A percentile compares a stretch with the other conserved stretches of the same genome.
Conservation (phyloP, 2,113 vertebrate genomes). For the Corythornis vintsioides region DNA sequence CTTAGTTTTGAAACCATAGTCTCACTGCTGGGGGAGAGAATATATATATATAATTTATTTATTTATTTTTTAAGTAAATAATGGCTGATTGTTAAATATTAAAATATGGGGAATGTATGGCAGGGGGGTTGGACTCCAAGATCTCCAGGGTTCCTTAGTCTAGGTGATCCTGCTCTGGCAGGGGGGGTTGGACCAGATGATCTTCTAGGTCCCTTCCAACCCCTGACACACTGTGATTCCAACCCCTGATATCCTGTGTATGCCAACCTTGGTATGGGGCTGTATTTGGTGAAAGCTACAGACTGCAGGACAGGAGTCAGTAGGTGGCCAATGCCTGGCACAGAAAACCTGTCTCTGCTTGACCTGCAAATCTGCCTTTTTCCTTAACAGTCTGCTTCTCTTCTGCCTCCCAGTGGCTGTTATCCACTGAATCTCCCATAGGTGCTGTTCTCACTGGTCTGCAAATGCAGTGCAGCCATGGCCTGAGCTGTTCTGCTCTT, state of each 20-base stretch:
- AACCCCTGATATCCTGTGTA: too few relatives aligned
- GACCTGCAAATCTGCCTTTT: neutral
- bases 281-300: neutral
- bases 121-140: too few relatives aligned
- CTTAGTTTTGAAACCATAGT: neutral
- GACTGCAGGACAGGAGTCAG: neutral
- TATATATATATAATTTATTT: neutral
- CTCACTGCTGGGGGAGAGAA: neutral
- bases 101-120: neutral
- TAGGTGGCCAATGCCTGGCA: neutral
- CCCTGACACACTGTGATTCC: too few relatives aligned
- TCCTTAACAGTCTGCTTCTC: neutral
- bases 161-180: too few relatives aligned
- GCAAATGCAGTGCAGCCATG: neutral
- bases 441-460: neutral
- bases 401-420: neutral
- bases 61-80: neutral
- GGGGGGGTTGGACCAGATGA: too few relatives aligned
- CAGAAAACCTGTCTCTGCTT: neutral
- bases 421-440: accelerated
- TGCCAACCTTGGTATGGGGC: neutral
- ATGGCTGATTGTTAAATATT: neutral
- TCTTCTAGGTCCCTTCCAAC: too few relatives aligned
- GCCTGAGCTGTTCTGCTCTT: neutral
- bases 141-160: too few relatives aligned